Evolutionary conservation across 2,113 vertebrate genomes (phyloP), one percentile per base, ranked within the genome.

Genomic region (Psilopogon haemacephalus): DNA sequence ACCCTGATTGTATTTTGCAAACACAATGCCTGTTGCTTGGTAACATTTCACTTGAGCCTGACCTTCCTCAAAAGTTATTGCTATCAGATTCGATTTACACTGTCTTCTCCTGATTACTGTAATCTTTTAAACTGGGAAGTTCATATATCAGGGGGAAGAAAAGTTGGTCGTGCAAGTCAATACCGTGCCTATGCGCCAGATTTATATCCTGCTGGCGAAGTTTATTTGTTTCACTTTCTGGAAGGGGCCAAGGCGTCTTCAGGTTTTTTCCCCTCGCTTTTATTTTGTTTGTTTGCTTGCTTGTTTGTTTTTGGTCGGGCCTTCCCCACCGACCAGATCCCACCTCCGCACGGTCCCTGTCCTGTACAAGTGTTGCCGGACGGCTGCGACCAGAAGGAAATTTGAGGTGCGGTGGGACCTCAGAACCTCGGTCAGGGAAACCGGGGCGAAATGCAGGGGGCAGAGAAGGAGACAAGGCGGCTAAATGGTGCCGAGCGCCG

Each of bases 21-120:
- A 98, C 97, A 98, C 96, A 98, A 98, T 91, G 97, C 97, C 98
- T 97, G 97, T 98, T 98, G 97, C 98, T 97, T 98, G 96, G 98
- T 98, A 98, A 98, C 98, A 98, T 98, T 98, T 98, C 98, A 98
- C 97, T 97, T 96, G 96, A 95, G 97, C 95, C 97, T 98, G 98
- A 98, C 98, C 98, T 98, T 97, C 95, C 71, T 88, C 55, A 35
- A 97, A 98, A 98, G 98, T 98, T 97, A 98, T 98, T 98, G 98
- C 97, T 98, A 98, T 98, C 98, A 88, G 96, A 97, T 98, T 98
- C 97, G 97, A 98, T 97, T 98, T 96, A 97, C 93, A 97, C 97
- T 98, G 98, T 98, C 97, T 93, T 92, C 93, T 90, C 88, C 95
- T 98, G 98, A 99, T 98, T 98, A 98, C 98, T 97, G 98, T 98